A percentile compares a stretch with the other conserved stretches of the same genome.
phyloP scores from a whole-genome alignment of 1,140 invertebrate genomes.

The Eriocheir sinensis region DNA sequence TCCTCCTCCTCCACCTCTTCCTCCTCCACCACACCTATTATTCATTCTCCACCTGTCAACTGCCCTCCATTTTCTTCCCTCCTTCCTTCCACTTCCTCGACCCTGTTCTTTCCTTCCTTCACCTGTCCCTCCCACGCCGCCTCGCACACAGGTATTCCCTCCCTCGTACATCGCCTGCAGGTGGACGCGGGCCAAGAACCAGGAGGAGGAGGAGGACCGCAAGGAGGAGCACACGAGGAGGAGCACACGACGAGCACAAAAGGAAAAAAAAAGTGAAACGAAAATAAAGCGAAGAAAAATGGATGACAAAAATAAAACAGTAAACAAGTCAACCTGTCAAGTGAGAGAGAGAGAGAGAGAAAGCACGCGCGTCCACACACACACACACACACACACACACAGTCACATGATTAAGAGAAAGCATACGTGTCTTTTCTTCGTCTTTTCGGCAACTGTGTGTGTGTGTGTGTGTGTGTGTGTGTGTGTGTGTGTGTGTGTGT shows the following conservation, averaged over 20 bases:
- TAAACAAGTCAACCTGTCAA: neutral
- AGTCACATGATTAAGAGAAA: too few relatives aligned
- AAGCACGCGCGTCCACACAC: neutral
- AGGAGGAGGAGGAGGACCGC: neutral
- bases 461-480: neutral
- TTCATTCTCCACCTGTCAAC: too few relatives aligned
- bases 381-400: neutral
- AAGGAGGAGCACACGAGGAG: neutral
- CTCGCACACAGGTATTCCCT: neutral
- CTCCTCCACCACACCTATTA: too few relatives aligned
- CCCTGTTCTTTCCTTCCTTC: neutral
- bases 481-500: neutral
- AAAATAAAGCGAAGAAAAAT: neutral
- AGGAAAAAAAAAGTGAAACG: neutral
- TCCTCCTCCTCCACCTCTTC: too few relatives aligned
- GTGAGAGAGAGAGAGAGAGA: neutral
- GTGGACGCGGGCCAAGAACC: neutral
- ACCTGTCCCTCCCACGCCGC: neutral
- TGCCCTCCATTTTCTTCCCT: neutral
- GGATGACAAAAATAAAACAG: neutral
- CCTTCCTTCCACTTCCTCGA: neutral
- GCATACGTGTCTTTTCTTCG: too few relatives aligned
- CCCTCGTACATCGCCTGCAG: neutral
- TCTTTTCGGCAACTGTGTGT: neutral
- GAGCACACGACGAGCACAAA: neutral